Conservation (phyloP, 2,113 vertebrate species). For the Pterocles gutturalis region DNA sequence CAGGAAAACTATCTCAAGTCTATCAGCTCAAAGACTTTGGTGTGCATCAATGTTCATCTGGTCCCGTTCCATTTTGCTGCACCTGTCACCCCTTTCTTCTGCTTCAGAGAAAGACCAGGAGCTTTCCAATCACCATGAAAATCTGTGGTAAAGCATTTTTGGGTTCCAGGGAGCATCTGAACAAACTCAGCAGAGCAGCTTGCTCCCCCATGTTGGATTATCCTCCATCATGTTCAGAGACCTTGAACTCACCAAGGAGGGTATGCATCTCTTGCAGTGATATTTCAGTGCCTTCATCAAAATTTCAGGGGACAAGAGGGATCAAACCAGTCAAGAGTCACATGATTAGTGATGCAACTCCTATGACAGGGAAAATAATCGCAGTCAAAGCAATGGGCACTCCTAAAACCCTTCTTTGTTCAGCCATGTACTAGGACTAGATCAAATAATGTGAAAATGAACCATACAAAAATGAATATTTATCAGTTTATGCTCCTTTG, state of each 20-base stretch:
- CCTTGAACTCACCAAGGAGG: neutral
- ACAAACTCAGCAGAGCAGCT: neutral
- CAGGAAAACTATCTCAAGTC: neutral
- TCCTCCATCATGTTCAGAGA: neutral
- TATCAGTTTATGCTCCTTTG: neutral
- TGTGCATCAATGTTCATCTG: neutral
- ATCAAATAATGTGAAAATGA: neutral
- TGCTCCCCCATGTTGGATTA: fast-evolving
- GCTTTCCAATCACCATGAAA: neutral
- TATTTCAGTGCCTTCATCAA: neutral
- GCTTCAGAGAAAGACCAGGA: neutral
- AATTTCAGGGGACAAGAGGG: neutral
- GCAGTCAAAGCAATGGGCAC: neutral
- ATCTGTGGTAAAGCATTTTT: neutral
- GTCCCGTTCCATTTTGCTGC: neutral
- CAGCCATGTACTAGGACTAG: neutral
- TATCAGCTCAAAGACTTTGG: neutral
- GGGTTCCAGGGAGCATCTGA: neutral
- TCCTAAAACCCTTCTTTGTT: neutral
- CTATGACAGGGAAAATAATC: neutral
- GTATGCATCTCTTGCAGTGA: neutral
- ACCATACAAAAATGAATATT: neutral
- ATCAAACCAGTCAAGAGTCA: neutral
- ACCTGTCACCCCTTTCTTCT: neutral
- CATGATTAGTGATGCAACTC: neutral